These are phyloP conservation scores for Rynchops niger DNA, from an alignment of 2,113 vertebrate species.

Conservation along the genomic window DNA sequence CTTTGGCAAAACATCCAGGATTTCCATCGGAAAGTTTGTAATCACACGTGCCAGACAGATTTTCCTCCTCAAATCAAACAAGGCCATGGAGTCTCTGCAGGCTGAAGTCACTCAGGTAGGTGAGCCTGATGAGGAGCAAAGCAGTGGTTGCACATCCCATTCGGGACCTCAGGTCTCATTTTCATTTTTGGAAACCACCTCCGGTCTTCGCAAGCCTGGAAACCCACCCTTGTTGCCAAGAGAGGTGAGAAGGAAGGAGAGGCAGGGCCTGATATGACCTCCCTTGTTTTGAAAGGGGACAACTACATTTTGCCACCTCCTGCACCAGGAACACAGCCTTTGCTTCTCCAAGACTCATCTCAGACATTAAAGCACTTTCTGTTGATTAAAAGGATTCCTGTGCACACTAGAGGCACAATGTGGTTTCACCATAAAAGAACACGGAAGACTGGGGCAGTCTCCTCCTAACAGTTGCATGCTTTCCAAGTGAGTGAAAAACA, in stretches of 20 bases:
- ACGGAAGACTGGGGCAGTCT: neutral
- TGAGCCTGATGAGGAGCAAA: neutral
- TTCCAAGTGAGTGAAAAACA: neutral
- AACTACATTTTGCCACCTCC: neutral
- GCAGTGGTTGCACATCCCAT: neutral
- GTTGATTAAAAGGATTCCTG: neutral
- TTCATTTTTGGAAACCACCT: neutral
- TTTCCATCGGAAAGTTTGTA: neutral
- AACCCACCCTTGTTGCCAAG: rapidly evolving
- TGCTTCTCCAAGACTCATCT: neutral
- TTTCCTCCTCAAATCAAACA: neutral
- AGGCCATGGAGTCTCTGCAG: neutral
- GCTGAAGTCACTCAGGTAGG: neutral
- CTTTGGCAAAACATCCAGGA: neutral
- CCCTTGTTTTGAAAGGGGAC: neutral
- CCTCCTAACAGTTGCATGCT: neutral
- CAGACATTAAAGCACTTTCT: neutral
- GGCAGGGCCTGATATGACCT: neutral
- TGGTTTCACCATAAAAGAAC: neutral
- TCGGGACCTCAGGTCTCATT: neutral
- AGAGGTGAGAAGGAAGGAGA: neutral
- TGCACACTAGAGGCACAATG: neutral
- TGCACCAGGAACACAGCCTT: neutral
- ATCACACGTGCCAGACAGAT: rapidly evolving
- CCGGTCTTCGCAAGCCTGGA: neutral